Conservation (phyloP, 1,140 invertebrate genomes). For the Meteorus sp. region DNA sequence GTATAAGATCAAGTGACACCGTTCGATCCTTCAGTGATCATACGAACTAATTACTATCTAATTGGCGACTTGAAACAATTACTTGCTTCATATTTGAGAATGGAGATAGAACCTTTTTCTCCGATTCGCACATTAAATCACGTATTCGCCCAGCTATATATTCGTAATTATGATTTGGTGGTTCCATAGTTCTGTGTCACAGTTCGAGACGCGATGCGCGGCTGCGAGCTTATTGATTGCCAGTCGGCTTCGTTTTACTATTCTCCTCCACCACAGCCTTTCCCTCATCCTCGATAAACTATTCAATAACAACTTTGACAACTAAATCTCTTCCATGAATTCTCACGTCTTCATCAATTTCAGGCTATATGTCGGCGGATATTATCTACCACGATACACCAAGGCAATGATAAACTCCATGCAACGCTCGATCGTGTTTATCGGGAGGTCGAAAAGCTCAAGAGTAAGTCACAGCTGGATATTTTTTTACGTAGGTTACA, state of each 20-base stretch:
- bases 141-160: too few relatives aligned
- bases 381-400: conserved; percentile 39
- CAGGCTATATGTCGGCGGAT: conserved; percentile 50
- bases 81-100: background rate
- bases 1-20: too few relatives aligned
- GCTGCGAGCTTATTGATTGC: conserved; percentile 25
- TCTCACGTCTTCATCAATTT: conserved; percentile 22
- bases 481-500: too few relatives aligned
- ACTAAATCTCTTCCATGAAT: background rate
- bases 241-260: background rate
- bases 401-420: conserved; percentile 57
- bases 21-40: too few relatives aligned
- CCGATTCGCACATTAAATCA: too few relatives aligned
- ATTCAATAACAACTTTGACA: background rate
- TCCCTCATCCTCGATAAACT: background rate
- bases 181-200: background rate
- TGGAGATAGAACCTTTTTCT: too few relatives aligned
- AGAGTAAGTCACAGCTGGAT: conserved; percentile 60
- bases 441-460: conserved; percentile 63
- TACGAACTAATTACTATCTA: too few relatives aligned
- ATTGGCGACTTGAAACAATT: too few relatives aligned
- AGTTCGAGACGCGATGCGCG: conserved; percentile 15
- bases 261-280: background rate
- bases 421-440: conserved; percentile 60
- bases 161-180: conserved; percentile 12